phyloP scores from a whole-genome alignment of 2,113 vertebrate genomes.

The Tauraco erythrolophus region DNA sequence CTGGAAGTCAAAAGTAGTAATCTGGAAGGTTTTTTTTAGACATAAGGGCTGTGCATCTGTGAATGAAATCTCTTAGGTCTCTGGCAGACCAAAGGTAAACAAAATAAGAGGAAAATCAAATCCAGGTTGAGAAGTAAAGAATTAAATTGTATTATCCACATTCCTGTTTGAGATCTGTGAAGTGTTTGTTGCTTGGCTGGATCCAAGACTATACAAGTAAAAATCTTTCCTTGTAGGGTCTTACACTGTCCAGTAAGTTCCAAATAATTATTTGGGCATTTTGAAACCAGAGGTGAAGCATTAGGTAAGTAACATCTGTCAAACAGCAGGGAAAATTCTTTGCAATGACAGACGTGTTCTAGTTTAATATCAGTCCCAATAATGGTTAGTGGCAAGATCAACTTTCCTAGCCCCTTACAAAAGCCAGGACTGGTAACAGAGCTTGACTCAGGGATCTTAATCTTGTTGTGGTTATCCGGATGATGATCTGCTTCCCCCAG shows the following conservation, averaged over 20 bases:
- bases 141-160: not conserved
- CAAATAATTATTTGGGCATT: not conserved
- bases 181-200: not conserved
- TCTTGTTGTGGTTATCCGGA: not conserved
- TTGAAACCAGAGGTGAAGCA: not conserved
- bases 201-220: not conserved
- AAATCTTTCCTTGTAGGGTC: not conserved
- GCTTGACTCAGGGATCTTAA: not conserved
- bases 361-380: not conserved
- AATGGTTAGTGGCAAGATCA: not conserved
- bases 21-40: not conserved
- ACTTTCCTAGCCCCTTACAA: not conserved
- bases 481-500: not conserved
- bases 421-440: not conserved
- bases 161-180: not conserved
- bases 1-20: not conserved
- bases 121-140: not conserved
- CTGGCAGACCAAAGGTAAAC: not conserved
- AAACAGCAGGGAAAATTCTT: not conserved
- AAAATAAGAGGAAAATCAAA: not conserved
- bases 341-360: not conserved
- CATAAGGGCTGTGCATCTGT: not conserved
- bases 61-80: not conserved
- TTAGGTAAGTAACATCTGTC: not conserved
- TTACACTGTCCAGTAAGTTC: not conserved